These are phyloP conservation scores for Smutsia gigantea DNA, from an alignment of 2,797 vertebrate genomes.

Conservation along the genomic window DNA sequence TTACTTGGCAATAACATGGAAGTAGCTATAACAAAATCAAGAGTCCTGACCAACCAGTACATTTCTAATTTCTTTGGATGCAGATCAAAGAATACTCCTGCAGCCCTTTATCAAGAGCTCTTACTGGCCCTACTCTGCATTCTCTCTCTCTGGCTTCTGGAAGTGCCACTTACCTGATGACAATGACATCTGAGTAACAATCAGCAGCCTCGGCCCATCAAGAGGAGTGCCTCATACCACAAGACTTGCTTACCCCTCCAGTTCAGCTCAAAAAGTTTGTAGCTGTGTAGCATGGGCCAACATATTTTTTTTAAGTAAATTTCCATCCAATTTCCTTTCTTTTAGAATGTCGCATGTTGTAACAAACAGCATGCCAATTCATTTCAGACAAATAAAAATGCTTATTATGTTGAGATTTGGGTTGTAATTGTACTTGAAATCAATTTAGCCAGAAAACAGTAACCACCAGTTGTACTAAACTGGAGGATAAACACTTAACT, in stretches of 20 bases:
- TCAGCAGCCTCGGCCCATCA: neutral
- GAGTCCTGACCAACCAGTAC: neutral
- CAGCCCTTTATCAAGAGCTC: slow-evolving; percentile 25
- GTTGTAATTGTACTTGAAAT: neutral
- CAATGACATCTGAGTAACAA: neutral
- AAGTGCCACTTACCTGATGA: neutral
- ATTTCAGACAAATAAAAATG: neutral
- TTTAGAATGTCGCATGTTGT: neutral
- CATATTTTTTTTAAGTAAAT: neutral
- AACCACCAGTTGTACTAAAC: neutral
- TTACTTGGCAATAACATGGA: neutral
- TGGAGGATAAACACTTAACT: neutral
- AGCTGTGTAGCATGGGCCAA: neutral
- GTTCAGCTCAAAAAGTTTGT: neutral
- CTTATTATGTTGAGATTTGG: neutral
- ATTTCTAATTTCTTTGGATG: slow-evolving; percentile 20
- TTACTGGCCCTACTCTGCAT: neutral
- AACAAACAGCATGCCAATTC: neutral
- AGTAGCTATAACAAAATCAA: neutral
- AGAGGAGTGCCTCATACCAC: neutral
- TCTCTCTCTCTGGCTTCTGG: neutral
- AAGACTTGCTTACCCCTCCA: neutral
- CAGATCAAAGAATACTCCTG: neutral
- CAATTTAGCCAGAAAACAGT: neutral
- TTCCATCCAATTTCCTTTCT: neutral